phyloP scores from a whole-genome alignment of 2,888 invertebrate species.

The Tiliacea citrago region DNA sequence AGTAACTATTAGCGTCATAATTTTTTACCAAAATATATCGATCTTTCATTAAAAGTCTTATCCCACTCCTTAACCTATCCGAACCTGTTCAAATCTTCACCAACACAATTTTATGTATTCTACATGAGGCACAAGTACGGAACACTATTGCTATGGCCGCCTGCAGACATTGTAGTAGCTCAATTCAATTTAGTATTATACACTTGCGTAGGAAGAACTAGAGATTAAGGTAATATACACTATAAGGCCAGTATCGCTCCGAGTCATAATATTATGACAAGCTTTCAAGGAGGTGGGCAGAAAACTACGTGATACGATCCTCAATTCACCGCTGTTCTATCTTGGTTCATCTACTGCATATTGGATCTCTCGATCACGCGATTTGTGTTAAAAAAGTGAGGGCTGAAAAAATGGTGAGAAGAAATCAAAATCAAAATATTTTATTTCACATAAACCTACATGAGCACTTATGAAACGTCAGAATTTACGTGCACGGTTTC shows the following conservation, averaged over 20 bases:
- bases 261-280: constrained; percentile 57
- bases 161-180: constrained; percentile 52
- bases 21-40: too few species aligned
- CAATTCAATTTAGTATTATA: constrained; percentile 62
- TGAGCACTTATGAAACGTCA: too few species aligned
- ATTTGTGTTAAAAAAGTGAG: not conserved
- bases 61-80: not conserved
- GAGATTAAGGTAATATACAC: constrained; percentile 50
- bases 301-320: constrained; percentile 30
- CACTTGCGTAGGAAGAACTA: constrained; percentile 49
- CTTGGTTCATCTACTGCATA: not conserved
- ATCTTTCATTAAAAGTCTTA: too few species aligned
- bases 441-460: too few species aligned
- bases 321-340: not conserved
- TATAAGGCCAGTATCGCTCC: constrained; percentile 22
- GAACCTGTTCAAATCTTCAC: constrained; percentile 19
- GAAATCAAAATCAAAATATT: too few species aligned
- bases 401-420: not conserved
- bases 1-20: too few species aligned
- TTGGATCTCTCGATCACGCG: not conserved
- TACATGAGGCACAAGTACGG: not conserved
- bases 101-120: constrained; percentile 9
- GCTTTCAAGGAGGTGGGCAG: constrained; percentile 43
- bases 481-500: too few species aligned
- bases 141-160: constrained; percentile 21